Conservation (phyloP, 2,888 invertebrate species). For the Amblyjoppa fuscipennis region DNA sequence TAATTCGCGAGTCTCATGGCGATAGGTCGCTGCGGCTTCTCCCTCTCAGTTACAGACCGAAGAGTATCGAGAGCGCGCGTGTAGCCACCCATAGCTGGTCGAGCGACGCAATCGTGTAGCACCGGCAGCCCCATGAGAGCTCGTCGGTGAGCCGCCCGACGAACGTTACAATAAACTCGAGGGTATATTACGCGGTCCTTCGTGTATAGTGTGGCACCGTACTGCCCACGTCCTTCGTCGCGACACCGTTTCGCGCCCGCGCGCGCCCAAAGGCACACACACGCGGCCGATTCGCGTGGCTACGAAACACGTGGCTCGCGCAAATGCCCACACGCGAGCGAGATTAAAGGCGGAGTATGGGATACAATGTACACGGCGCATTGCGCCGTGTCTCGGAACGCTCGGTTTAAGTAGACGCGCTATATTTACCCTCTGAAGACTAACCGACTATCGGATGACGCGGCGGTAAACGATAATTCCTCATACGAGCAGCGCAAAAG, state of each 20-base stretch:
- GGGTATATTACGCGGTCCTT: conserved; percentile 76
- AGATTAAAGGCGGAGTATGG: not conserved
- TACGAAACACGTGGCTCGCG: not conserved
- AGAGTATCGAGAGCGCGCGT: conserved; percentile 30
- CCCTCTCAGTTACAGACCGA: conserved; percentile 25
- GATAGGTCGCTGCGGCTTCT: conserved; percentile 23
- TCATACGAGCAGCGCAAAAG: not conserved
- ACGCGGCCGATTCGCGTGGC: conserved; percentile 18
- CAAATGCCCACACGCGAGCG: not conserved
- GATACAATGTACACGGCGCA: not conserved
- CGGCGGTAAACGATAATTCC: conserved; percentile 45
- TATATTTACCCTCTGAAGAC: conserved; percentile 54
- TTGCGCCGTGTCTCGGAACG: conserved; percentile 27
- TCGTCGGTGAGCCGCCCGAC: conserved; percentile 41
- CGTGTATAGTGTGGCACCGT: conserved; percentile 64
- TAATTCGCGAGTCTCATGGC: conserved; percentile 29
- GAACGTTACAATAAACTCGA: conserved; percentile 79
- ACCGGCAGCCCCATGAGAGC: conserved; percentile 31
- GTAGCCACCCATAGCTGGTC: not conserved
- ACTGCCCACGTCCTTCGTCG: conserved; percentile 62
- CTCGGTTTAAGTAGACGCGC: conserved; percentile 42
- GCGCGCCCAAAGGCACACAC: conserved; percentile 22
- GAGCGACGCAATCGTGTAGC: conserved; percentile 42
- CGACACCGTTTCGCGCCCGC: conserved; percentile 50
- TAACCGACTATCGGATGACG: conserved; percentile 40